Evolutionary conservation across 2,113 vertebrate genomes (phyloP), one percentile per base, ranked within the genome.

Genomic region (Ginglymostoma cirratum): DNA sequence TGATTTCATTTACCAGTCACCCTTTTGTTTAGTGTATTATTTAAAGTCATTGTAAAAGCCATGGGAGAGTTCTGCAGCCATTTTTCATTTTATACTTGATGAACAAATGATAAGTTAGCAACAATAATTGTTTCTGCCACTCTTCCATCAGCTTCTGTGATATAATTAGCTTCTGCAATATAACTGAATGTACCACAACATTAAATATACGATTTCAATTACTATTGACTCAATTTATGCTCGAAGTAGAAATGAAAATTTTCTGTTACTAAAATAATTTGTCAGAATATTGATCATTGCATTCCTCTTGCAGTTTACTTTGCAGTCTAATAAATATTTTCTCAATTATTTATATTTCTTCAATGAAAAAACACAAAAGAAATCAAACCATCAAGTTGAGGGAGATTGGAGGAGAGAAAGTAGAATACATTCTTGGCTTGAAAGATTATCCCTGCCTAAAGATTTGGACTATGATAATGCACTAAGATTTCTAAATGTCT

Each of bases 81-180:
- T 96, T 96, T 96, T 96, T 97, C 86, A 96, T 96, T 38, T 12
- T 5, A 66, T 72, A 80, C 24, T 96, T 96, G 96, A 80, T 96
- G 97, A 95, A 96, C 45, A 97, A 97, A 96, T 96, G 96, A 96
- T 96, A 97, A 96, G n/a, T 96, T 97, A 96, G 80, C 96, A 96
- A 93, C 55, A 65, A 10, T 96, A 96, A 96, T 85, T 90, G 55
- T 96, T 97, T 97, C 96, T 97, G 89, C 95, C 96, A 92, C 3
- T 72, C 94, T 95, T 42, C 23, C 42, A 24, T 72, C 94, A 95
- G 67, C 67, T 48, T 95, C 23, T 95, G 67, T 95, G n/a, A 72
- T 52, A 27, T 24, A 72, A 27, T 52, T 27, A 95, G 94, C 42
- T 95, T 95, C 45, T 76, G 12, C 38, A 52, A 72, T 76, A 30